Percentiles rank a stretch among this genome's conserved stretches.
Conservation (phyloP, 2,797 vertebrate genomes). For the Chelmon rostratus region DNA sequence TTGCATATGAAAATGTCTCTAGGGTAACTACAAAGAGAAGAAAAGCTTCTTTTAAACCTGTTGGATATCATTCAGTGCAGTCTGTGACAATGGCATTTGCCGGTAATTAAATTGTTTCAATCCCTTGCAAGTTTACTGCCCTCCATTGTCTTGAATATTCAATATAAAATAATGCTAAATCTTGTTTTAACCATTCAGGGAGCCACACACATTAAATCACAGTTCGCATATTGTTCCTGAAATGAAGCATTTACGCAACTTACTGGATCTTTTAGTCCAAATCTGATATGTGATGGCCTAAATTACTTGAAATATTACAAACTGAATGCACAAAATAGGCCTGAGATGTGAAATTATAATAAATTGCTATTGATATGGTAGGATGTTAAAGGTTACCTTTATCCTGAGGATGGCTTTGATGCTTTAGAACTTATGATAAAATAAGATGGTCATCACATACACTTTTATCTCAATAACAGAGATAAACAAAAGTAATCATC, state of each 20-base stretch:
- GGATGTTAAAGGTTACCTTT: background rate
- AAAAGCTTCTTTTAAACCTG: constrained; percentile 38
- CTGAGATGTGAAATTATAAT: background rate
- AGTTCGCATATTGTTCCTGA: background rate
- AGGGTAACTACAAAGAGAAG: constrained; percentile 25
- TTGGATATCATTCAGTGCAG: constrained; percentile 24
- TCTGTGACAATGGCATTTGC: constrained; percentile 18
- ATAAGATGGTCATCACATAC: background rate
- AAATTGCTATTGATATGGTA: background rate
- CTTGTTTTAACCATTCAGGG: background rate
- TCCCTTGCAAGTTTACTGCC: constrained; percentile 24
- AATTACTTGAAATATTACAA: background rate
- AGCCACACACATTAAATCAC: background rate
- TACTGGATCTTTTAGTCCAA: background rate
- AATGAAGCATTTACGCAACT: background rate
- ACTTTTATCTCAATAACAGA: background rate
- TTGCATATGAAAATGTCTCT: constrained; percentile 35
- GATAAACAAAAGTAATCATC: background rate
- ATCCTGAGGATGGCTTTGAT: background rate
- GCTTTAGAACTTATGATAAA: background rate
- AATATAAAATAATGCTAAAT: constrained; percentile 20
- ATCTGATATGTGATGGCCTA: background rate
- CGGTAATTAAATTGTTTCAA: constrained; percentile 15
- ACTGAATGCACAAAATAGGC: background rate
- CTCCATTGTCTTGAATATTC: constrained; percentile 13